Conservation (phyloP, 2,797 vertebrate species). For the Ispidina picta region DNA sequence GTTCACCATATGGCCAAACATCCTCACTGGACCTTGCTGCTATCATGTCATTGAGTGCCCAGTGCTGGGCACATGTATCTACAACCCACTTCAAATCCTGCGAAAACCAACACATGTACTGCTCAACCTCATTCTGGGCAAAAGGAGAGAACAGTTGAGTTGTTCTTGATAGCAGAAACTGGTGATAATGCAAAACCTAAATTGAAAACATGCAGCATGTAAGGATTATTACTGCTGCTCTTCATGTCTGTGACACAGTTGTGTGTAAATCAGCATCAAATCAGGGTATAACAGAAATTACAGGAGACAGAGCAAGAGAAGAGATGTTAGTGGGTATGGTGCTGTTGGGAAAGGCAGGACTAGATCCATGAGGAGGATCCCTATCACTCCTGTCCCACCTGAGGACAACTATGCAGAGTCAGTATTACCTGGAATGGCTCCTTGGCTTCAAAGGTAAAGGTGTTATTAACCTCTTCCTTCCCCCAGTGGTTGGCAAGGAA, state of each 20-base stretch:
- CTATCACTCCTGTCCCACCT: neutral
- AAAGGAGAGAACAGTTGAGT: neutral
- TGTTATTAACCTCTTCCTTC: constrained; percentile 74
- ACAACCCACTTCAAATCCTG: neutral
- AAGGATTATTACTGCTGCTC: neutral
- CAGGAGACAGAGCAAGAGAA: neutral
- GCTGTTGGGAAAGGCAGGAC: neutral
- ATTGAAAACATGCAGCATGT: neutral
- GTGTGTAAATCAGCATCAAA: neutral
- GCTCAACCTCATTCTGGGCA: neutral
- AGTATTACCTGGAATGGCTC: constrained; percentile 81
- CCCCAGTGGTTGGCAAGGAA: constrained; percentile 80
- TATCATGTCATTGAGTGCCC: neutral
- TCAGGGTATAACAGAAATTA: neutral
- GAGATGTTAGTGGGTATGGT: neutral
- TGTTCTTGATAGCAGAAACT: neutral
- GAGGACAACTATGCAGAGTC: fast-evolving
- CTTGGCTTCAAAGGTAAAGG: constrained; percentile 75
- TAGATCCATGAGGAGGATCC: neutral
- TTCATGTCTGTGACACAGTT: neutral
- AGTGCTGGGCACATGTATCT: neutral
- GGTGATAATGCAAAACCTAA: neutral
- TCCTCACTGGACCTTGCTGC: neutral
- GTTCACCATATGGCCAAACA: neutral
- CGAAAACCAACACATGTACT: neutral